Percentiles rank a stretch among this genome's conserved stretches.
phyloP scores from a whole-genome alignment of 2,797 vertebrate species.

The Sebastolobus alascanus region DNA sequence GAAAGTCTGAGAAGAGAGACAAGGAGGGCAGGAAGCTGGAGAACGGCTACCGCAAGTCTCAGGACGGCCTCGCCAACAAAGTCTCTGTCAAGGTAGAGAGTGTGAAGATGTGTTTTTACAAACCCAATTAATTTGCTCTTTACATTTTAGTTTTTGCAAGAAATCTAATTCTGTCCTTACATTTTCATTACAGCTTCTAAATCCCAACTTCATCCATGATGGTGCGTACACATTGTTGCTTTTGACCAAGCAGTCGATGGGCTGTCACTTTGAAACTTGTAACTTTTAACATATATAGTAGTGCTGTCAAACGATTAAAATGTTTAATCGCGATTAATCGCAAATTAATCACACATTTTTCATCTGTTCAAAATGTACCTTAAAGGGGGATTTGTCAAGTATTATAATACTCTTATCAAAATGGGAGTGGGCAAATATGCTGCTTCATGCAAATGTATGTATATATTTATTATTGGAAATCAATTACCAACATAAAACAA shows the following conservation, averaged over 20 bases:
- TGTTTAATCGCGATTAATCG: no score
- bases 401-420: no score
- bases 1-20: conserved; percentile 98
- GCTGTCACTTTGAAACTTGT: not conserved
- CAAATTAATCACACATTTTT: no score
- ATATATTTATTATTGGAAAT: no score
- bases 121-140: accelerated
- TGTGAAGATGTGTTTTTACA: not conserved
- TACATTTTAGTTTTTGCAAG: not conserved
- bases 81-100: conserved; percentile 95
- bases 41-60: conserved; percentile 96
- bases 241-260: not conserved
- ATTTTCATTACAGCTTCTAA: conserved; percentile 91
- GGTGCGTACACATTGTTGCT: conserved; percentile 82
- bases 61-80: conserved; percentile 94
- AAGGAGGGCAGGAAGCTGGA: conserved; percentile 96
- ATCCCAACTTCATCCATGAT: conserved; percentile 97
- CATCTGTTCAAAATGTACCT: no score
- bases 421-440: no score
- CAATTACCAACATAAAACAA: no score
- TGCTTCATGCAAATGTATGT: no score
- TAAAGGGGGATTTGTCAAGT: no score
- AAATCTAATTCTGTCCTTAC: conserved; percentile 11
- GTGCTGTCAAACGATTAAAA: no score
- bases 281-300: no score